Evolutionary conservation across 2,888 invertebrate genomes (phyloP), one percentile per base, ranked within the genome.

Genomic region (Allolobophora icterica): DNA sequence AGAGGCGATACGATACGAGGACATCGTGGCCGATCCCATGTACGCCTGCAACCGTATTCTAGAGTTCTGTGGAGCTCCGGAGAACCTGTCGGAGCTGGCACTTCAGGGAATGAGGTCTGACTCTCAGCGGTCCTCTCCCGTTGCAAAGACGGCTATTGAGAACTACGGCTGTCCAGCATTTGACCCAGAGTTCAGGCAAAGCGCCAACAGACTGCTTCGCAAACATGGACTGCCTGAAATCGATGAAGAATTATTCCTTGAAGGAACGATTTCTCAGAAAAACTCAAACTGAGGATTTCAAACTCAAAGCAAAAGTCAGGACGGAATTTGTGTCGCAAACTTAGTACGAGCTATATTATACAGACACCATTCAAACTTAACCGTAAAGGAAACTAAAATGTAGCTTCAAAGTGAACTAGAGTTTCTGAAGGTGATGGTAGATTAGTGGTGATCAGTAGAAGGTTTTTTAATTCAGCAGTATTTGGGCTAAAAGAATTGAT

Each of bases 1-100:
- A 38, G 38, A n/a, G 15, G 90, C 84, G 30, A 34, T 90, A 33
- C 90, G 84, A n/a, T 90, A 87, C 40, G 90, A 90, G 24, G 90
- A 90, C 83, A 83, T 90, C 33, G n/a, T 90, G 24, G 21, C 35
- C 21, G 42, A 71, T 90, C 71, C 90, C 1, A 33, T 34, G 13
- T 30, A 40, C 33, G 33, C 35, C n/a, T 83, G 33, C 38, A 17
- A n/a, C 2, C 33, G 83, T 21, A 71, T 71, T 13, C n/a, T 71
- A n/a, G 71, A 71, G 71, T 90, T 83, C 84, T 84, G 84, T n/a
- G 40, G 83, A 21, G 19, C 35, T 11, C 90, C 90, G 33, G n/a
- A 13, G n/a, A n/a, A 34, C 21, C 45, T 83, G 5, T 19, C n/a
- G 38, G 90, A 33, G 33, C n/a, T 5, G 21, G 90, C 40, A n/a